Base-by-base conservation (phyloP, 2,888 invertebrate genomes). In the Marasmarcha lunaedactyla region DNA sequence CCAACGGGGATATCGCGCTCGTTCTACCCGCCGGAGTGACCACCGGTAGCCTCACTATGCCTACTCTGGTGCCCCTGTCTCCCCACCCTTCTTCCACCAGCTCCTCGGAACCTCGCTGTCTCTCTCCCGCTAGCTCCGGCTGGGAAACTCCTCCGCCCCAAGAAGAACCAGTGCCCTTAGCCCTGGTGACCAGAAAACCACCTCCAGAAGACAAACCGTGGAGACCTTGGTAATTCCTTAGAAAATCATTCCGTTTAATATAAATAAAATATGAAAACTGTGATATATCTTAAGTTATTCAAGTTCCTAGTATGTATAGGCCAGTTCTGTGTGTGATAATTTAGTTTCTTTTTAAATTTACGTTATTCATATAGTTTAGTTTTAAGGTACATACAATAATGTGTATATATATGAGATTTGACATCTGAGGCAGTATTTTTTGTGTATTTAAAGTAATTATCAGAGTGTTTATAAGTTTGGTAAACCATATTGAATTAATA, bases 1-100 rank as follows among this genome's bases (percentile, higher is more conserved):
- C 93, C 14, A 94, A 93, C 58, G 94, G 94, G 0, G 93, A 92
- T 66, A 90, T 94, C 47, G 93, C 94, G 0, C 76, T 94, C 12
- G 90, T 94, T 1, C 63, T 94, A 41, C 93, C 93, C 0, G 87
- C 90, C 3, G 87, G 88, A 14, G 77, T 87, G 14, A 85, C 85
- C 27, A 67, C 78, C 35, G 73, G 66, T 42, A 77, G 77, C 4
- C 65, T 86, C 36, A 85, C 88, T 1, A 70, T 90, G 30, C 91
- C 92, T 0, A 88, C 89, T 25, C 63, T 92, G 15, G 90, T 92
- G 30, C 90, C 92, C 0, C 88, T 92, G 11, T 92, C 92, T 0
- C 89, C 90, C 15, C 84, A 91, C 39, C 92, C 91, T 25, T 87
- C 88, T 88, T 1, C 89, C 90, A 0, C 90, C 0, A 20, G 20